Evolutionary conservation across 2,888 invertebrate species (phyloP).

Genomic region (Apotomis capreana): DNA sequence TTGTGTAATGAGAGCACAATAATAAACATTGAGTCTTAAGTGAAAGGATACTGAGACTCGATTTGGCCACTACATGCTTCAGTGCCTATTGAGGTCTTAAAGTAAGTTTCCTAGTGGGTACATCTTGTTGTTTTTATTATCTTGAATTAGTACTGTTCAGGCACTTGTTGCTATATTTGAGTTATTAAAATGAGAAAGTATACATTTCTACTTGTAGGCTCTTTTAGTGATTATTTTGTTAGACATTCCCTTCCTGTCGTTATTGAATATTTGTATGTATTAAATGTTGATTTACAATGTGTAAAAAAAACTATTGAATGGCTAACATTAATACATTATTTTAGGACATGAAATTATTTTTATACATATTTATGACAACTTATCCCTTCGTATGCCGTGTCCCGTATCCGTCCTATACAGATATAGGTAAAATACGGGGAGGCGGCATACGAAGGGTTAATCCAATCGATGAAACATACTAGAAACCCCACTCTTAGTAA

Average conservation of each 20-base stretch:
- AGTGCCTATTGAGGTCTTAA: constrained; percentile 58
- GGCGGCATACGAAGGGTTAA: too few relatives aligned
- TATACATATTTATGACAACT: too few relatives aligned
- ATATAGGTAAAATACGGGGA: too few relatives aligned
- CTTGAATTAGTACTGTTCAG: background rate
- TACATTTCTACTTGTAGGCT: background rate
- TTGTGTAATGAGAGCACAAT: background rate
- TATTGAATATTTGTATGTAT: too few relatives aligned
- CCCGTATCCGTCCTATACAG: too few relatives aligned
- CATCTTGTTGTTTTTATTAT: background rate
- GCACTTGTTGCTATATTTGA: background rate
- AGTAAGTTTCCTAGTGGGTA: constrained; percentile 46
- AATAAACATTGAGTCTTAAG: background rate
- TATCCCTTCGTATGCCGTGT: too few relatives aligned
- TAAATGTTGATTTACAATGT: too few relatives aligned
- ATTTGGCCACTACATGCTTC: constrained; percentile 51
- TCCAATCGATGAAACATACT: too few relatives aligned
- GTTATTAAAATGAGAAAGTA: background rate
- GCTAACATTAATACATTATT: too few relatives aligned
- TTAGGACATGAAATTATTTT: too few relatives aligned
- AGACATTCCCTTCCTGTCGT: background rate
- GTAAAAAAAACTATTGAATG: too few relatives aligned
- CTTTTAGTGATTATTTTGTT: background rate
- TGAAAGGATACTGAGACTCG: background rate
- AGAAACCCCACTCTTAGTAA: too few relatives aligned